phyloP scores from a whole-genome alignment of 2,888 invertebrate species.

The Parascotia fuliginaria region DNA sequence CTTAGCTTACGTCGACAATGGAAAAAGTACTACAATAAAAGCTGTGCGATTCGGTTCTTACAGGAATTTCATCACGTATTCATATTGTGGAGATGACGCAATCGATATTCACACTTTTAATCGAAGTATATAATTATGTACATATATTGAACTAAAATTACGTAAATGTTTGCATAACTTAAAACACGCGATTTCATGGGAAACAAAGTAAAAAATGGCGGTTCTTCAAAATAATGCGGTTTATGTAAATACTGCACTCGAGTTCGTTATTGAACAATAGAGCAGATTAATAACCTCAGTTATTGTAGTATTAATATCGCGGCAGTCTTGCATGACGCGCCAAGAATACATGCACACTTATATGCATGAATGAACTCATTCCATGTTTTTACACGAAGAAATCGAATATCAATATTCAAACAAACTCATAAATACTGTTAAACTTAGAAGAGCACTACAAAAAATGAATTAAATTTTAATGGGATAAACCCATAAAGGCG shows the following conservation, averaged over 20 bases:
- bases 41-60: no score
- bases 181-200: background rate
- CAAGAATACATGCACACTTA: slow-evolving; percentile 16
- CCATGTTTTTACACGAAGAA: background rate
- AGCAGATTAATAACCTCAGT: slow-evolving; percentile 4
- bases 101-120: no score
- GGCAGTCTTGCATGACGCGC: slow-evolving; percentile 15
- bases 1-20: background rate
- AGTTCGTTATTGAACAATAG: slow-evolving; percentile 12
- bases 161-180: background rate
- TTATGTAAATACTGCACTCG: slow-evolving; percentile 6
- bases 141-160: no score
- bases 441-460: slow-evolving; percentile 26
- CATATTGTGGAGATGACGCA: no score
- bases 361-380: slow-evolving; percentile 6
- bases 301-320: slow-evolving; percentile 6
- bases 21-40: no score
- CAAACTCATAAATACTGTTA: slow-evolving; percentile 13
- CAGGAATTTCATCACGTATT: no score
- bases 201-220: background rate
- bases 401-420: slow-evolving; percentile 4
- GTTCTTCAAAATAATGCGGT: slow-evolving; percentile 3
- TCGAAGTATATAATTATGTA: no score
- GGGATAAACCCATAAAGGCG: slow-evolving; percentile 58
- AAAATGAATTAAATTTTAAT: slow-evolving; percentile 67